Evolutionary conservation across 1,140 invertebrate genomes (phyloP), one percentile per base, ranked within the genome.

Genomic region (Akabosia matsudoensis): DNA sequence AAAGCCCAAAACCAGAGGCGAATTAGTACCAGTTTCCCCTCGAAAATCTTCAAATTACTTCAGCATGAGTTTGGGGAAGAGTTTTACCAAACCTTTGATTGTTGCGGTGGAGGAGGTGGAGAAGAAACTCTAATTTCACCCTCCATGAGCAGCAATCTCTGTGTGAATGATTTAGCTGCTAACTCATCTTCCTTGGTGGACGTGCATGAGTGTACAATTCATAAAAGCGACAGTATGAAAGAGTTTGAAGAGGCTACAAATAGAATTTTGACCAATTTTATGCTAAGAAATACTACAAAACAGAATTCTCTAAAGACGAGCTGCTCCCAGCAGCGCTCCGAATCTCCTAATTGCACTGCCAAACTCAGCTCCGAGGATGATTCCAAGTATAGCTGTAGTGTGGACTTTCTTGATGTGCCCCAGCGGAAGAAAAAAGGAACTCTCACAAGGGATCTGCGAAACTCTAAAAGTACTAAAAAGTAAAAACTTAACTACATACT

Each of bases 11-110:
- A 56, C 33, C 74, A 77, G 33, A 75, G 34, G n/a, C 75, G 72
- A 67, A 51, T 77, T 33, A 45, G 37, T 3, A 73, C 31, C 4
- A 74, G 73, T 33, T 81, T 81, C 73, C 80, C 80, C 22, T 81
- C 80, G 0, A 81, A 81, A 77, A 81, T 81, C 51, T 81, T 81
- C 67, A 81, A 81, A 76, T 34, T 79, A 22, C 76, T 81, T 24
- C 78, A 79, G 31, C 33, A 78, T 26, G 78, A 81, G 61, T 81
- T 81, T 70, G 80, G 80, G 22, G 77, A 81, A 56, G 80, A 81
- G 34, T 81, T 81, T 28, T 81, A 79, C 51, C 67, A 81, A 28
- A 75, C 78, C 2, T 79, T 81, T 77, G 76, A 81, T 33, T 74
- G 71, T 34, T 77, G 76, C 33, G 74, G 70, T 73, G 75, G 75